phyloP scores from a whole-genome alignment of 2,113 vertebrate species.

The Megaceryle torquata region DNA sequence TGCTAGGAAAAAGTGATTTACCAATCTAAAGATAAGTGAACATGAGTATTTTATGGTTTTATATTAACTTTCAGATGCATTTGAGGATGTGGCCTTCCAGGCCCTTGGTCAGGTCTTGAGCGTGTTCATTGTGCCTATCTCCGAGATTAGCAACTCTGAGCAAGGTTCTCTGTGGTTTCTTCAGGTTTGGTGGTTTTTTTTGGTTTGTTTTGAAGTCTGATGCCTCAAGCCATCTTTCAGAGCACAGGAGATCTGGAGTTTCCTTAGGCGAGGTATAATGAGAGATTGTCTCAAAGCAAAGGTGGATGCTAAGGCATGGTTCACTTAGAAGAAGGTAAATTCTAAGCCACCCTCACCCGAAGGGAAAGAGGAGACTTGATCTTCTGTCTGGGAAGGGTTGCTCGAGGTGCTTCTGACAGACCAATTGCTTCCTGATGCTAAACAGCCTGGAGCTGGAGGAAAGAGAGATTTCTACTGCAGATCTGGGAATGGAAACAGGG shows the following conservation, averaged over 20 bases:
- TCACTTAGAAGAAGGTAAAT: neutral
- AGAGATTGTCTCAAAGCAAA: neutral
- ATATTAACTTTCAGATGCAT: neutral
- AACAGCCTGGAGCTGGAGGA: neutral
- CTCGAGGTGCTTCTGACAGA: neutral
- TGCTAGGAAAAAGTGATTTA: neutral
- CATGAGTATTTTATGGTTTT: neutral
- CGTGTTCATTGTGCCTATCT: neutral
- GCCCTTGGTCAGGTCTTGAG: neutral
- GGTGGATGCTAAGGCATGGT: neutral
- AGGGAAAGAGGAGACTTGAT: neutral
- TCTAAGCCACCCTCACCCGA: neutral
- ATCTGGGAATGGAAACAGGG: neutral
- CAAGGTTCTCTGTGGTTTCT: neutral
- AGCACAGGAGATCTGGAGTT: neutral
- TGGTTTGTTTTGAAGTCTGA: neutral
- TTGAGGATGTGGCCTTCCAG: neutral
- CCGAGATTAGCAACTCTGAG: neutral
- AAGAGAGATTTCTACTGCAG: neutral
- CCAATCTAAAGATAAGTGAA: neutral
- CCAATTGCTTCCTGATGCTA: neutral
- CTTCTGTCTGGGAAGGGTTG: neutral
- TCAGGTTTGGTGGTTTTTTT: neutral
- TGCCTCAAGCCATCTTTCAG: neutral
- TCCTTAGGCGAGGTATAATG: neutral